These are phyloP conservation scores for Lepidochrysops patricia DNA, from an alignment of 2,888 invertebrate genomes.

Conservation along the genomic window DNA sequence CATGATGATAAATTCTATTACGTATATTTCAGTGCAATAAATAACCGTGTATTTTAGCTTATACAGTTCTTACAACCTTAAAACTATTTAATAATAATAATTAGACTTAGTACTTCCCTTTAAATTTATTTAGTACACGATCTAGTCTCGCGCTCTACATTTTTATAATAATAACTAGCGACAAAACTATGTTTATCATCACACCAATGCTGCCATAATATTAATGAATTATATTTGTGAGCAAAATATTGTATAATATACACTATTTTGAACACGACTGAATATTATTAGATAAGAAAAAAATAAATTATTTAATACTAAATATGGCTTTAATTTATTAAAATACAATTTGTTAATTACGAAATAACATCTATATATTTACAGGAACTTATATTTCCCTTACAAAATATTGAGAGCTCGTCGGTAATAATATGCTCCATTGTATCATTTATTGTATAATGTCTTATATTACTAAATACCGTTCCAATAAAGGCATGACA, in stretches of 20 bases:
- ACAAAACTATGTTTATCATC: not conserved
- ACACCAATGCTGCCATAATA: slow-evolving; percentile 49
- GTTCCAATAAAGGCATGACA: slow-evolving; percentile 63
- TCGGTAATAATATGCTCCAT: slow-evolving; percentile 53
- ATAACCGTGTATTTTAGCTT: not conserved
- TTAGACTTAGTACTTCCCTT: slow-evolving; percentile 2
- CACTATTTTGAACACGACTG: slow-evolving; percentile 67
- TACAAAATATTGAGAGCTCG: slow-evolving; percentile 59
- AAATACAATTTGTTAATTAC: slow-evolving; percentile 24
- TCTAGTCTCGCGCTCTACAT: slow-evolving; percentile 27
- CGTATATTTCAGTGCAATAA: slow-evolving; percentile 6
- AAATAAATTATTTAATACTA: slow-evolving; percentile 30
- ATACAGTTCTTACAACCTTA: not conserved
- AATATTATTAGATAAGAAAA: slow-evolving; percentile 29
- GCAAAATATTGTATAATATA: slow-evolving; percentile 45
- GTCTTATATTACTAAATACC: slow-evolving; percentile 46
- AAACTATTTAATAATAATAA: not conserved
- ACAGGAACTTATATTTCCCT: slow-evolving; percentile 56
- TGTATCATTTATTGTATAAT: slow-evolving; percentile 38
- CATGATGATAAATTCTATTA: slow-evolving; percentile 26
- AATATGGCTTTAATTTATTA: slow-evolving; percentile 17
- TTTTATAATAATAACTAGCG: slow-evolving; percentile 11
- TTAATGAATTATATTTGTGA: slow-evolving; percentile 50
- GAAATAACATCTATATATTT: slow-evolving; percentile 58
- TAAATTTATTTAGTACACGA: slow-evolving; percentile 19